phyloP scores from a whole-genome alignment of 2,797 vertebrate genomes.

The Sebastolobus alascanus region DNA sequence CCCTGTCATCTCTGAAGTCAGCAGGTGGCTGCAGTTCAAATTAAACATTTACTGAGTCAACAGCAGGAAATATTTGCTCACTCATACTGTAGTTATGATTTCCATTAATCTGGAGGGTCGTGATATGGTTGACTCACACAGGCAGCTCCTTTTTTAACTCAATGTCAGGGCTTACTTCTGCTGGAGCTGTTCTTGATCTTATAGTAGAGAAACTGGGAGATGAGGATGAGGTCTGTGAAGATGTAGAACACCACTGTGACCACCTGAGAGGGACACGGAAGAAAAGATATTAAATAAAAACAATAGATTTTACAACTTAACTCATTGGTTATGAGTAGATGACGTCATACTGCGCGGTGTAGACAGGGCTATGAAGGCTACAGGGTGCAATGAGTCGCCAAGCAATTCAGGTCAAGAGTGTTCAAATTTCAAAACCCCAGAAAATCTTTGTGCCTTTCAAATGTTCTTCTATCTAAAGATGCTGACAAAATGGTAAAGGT shows the following conservation, averaged over 20 bases:
- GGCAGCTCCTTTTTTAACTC: background rate
- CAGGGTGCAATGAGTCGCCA: background rate
- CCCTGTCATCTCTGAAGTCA: background rate
- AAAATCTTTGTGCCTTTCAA: background rate
- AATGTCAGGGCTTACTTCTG: conserved; percentile 65
- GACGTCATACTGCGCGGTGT: background rate
- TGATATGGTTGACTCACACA: background rate
- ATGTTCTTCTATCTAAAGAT: background rate
- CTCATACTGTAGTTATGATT: background rate
- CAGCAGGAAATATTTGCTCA: background rate
- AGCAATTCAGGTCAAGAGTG: background rate
- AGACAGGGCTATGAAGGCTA: background rate
- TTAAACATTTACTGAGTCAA: background rate
- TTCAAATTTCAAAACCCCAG: background rate
- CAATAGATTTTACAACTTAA: background rate
- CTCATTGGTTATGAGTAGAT: background rate
- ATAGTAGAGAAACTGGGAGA: conserved; percentile 82
- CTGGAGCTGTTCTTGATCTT: conserved; percentile 84
- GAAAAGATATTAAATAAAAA: background rate
- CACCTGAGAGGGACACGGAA: conserved; percentile 56
- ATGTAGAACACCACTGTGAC: conserved; percentile 82
- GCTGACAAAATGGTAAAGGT: background rate
- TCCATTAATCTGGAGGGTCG: background rate
- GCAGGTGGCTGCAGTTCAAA: background rate
- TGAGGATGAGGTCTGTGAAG: conserved; percentile 79